A percentile compares a stretch with the other conserved stretches of the same genome.
Evolutionary conservation across 2,888 invertebrate genomes (phyloP).

Genomic region (Acanthosepion lycidas): DNA sequence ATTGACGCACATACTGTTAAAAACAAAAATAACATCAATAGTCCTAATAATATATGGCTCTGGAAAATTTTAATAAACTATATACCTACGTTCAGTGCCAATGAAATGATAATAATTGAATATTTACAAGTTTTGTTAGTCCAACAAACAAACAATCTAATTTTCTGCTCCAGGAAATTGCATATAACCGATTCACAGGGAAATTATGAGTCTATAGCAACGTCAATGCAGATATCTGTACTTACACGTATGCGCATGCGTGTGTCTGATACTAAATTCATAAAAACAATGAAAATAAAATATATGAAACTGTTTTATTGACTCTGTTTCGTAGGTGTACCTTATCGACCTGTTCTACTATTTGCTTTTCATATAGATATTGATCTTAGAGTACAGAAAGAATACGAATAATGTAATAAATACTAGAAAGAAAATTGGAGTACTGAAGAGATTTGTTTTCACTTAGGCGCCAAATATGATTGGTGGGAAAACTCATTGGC

Average conservation of each 20-base stretch:
- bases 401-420: no score
- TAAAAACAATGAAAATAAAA: not conserved
- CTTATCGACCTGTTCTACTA: not conserved
- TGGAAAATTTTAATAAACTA: no score
- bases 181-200: not conserved
- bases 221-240: not conserved
- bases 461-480: no score
- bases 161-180: constrained; percentile 7
- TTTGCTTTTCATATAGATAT: constrained; percentile 11
- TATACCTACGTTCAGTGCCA: no score
- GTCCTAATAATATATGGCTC: no score
- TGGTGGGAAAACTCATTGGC: no score
- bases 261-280: not conserved
- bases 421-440: no score
- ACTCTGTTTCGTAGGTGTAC: not conserved
- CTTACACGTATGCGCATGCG: not conserved
- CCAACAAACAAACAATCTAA: not conserved
- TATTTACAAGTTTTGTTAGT: not conserved
- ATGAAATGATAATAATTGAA: no score
- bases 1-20: no score
- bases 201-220: not conserved
- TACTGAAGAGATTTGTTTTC: no score
- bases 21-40: no score
- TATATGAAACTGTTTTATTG: not conserved
- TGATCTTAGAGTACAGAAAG: not conserved